phyloP scores from a whole-genome alignment of 2,797 vertebrate genomes.

The Danio aesculapii region DNA sequence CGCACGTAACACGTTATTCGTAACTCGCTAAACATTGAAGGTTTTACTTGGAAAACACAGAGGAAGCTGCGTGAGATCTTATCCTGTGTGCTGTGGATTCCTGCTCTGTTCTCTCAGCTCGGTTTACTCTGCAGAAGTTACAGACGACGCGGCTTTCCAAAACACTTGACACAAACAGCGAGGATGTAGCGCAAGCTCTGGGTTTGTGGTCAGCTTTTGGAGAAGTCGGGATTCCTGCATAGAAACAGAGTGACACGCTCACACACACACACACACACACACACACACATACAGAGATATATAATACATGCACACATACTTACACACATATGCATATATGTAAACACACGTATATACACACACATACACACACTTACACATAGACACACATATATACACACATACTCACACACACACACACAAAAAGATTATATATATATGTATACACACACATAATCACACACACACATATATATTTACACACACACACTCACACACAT shows the following conservation, averaged over 20 bases:
- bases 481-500: no score
- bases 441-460: no score
- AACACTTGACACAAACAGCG: not conserved
- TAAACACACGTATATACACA: no score
- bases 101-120: constrained; percentile 7
- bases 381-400: no score
- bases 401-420: no score
- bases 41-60: constrained; percentile 49
- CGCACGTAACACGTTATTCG: not conserved
- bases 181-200: constrained; percentile 10
- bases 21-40: not conserved
- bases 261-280: not conserved
- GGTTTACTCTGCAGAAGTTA: constrained; percentile 37
- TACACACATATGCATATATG: no score
- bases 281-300: not conserved
- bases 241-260: not conserved
- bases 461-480: no score
- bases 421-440: no score
- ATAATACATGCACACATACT: no score
- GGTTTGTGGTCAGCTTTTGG: constrained; percentile 39
- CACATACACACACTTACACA: no score
- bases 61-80: constrained; percentile 34
- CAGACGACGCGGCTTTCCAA: not conserved
- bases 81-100: not conserved
- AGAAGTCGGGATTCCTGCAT: constrained; percentile 36